Evolutionary conservation across 1,140 invertebrate genomes (phyloP).

Genomic region (Macrobrachium nipponense): DNA sequence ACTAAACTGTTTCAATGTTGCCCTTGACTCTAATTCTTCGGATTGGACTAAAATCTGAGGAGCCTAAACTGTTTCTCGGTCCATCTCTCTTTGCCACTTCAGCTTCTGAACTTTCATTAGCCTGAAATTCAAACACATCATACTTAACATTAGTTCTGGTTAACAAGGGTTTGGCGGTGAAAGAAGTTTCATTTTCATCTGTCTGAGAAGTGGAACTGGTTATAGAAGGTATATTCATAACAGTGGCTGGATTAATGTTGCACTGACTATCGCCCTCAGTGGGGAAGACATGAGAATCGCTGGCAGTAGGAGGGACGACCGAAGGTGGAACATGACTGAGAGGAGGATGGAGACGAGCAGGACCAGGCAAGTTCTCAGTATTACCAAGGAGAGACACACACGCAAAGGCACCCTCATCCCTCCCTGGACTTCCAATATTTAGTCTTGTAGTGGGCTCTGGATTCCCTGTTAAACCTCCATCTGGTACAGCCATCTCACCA

Average conservation of each 20-base stretch:
- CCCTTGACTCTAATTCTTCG: slow-evolving; percentile 32
- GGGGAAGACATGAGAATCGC: slow-evolving; percentile 21
- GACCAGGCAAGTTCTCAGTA: slow-evolving; percentile 20
- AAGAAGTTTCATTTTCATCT: slow-evolving; percentile 38
- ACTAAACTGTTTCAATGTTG: slow-evolving; percentile 44
- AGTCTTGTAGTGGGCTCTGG: slow-evolving; percentile 20
- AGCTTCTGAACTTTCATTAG: slow-evolving; percentile 6
- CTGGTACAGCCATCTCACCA: slow-evolving; percentile 8
- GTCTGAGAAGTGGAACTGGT: background rate
- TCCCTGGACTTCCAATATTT: slow-evolving; percentile 3
- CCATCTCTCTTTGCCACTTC: background rate
- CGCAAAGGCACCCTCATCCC: slow-evolving; percentile 16
- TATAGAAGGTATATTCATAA: background rate
- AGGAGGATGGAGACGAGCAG: slow-evolving; percentile 27
- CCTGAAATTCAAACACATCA: slow-evolving; percentile 31
- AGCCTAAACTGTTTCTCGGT: slow-evolving; percentile 26
- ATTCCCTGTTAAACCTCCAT: slow-evolving; percentile 21
- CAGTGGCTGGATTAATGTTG: background rate
- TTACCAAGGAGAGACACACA: slow-evolving; percentile 22
- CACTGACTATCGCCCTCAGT: slow-evolving; percentile 13
- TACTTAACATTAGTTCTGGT: slow-evolving; percentile 19
- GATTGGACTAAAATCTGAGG: slow-evolving; percentile 44
- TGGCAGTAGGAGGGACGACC: slow-evolving; percentile 6
- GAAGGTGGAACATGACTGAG: slow-evolving; percentile 26
- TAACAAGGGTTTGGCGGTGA: slow-evolving; percentile 31